A percentile compares a stretch with the other conserved stretches of the same genome.
Evolutionary conservation across 2,888 invertebrate genomes (phyloP).

Genomic region (Stenchaetothrips biformis): DNA sequence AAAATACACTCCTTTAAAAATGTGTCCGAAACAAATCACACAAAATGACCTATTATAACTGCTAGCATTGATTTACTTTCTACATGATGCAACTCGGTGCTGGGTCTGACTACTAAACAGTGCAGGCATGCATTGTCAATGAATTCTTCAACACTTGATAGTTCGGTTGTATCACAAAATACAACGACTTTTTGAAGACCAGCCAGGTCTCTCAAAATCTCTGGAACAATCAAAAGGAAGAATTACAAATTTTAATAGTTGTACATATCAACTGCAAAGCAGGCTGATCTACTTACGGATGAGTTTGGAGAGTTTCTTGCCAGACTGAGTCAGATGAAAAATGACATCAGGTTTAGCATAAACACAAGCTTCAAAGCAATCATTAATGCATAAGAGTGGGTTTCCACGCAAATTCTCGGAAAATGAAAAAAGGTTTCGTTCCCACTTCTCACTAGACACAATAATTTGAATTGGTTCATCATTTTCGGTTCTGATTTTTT

Average conservation of each 20-base stretch:
- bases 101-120: background rate
- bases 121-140: background rate
- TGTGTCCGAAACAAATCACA: background rate
- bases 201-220: background rate
- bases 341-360: background rate
- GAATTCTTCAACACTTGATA: background rate
- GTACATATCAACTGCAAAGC: background rate
- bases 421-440: background rate
- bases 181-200: background rate
- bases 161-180: background rate
- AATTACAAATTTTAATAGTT: background rate
- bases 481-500: background rate
- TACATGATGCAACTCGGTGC: background rate
- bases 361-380: constrained; percentile 11
- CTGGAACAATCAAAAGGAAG: background rate
- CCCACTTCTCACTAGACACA: background rate
- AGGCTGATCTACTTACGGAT: background rate
- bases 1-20: background rate
- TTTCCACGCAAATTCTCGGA: background rate
- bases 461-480: background rate
- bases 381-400: background rate
- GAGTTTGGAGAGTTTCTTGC: background rate
- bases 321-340: background rate
- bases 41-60: background rate
- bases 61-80: background rate